These are phyloP conservation scores for Brachyalestes nurse DNA, from an alignment of 2,797 vertebrate genomes.

Conservation along the genomic window DNA sequence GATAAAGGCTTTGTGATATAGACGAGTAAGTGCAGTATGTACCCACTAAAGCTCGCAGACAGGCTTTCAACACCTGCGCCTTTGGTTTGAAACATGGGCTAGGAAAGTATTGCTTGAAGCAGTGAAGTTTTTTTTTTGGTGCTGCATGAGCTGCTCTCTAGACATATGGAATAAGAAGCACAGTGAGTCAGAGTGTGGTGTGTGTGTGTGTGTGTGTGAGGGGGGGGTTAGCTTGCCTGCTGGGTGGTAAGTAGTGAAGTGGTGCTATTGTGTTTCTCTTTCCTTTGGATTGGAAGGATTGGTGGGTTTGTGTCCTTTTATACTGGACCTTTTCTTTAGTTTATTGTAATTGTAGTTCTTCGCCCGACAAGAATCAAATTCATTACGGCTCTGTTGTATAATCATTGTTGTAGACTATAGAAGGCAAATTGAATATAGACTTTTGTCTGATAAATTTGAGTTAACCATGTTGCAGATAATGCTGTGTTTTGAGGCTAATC, in stretches of 20 bases:
- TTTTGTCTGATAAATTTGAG: constrained; percentile 77
- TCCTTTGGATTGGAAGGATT: constrained; percentile 36
- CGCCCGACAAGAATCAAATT: constrained; percentile 34
- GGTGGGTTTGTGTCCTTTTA: constrained; percentile 30
- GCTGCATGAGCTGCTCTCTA: constrained; percentile 29
- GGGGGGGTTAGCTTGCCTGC: constrained; percentile 3
- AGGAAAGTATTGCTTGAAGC: not conserved
- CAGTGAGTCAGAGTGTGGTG: constrained; percentile 34
- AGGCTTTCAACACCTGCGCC: not conserved
- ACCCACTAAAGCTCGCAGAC: not conserved
- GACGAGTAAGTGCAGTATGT: not conserved
- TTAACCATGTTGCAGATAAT: constrained; percentile 76
- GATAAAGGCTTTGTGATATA: not conserved
- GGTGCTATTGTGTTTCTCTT: constrained; percentile 35
- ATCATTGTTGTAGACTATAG: constrained; percentile 39
- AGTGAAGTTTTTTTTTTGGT: constrained; percentile 24
- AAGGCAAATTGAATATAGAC: constrained; percentile 65
- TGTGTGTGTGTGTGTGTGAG: not conserved
- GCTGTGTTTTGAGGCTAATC: constrained; percentile 77
- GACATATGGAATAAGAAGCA: constrained; percentile 38
- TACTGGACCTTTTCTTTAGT: constrained; percentile 37
- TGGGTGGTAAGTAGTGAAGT: constrained; percentile 35
- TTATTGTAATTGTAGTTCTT: constrained; percentile 35
- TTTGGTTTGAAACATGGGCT: constrained; percentile 11
- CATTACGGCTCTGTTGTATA: constrained; percentile 52